phyloP scores from a whole-genome alignment of 1,140 invertebrate species.

The Plutomurus gul region DNA sequence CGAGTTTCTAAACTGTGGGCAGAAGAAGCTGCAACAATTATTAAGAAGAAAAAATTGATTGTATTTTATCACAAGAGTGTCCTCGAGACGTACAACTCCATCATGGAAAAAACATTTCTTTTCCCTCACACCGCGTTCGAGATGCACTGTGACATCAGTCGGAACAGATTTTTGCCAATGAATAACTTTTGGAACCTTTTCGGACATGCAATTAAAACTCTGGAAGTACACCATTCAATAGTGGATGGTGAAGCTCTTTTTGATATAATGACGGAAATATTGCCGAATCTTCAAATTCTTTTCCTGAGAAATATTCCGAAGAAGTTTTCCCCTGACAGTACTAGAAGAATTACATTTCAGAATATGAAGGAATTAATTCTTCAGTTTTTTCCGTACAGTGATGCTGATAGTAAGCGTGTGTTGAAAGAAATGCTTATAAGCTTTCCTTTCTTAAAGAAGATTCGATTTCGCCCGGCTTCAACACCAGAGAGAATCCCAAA shows the following conservation, averaged over 20 bases:
- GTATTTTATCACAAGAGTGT: neutral
- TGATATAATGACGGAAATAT: neutral
- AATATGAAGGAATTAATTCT: constrained; percentile 9
- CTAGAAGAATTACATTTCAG: neutral
- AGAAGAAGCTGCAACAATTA: neutral
- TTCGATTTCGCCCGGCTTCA: neutral
- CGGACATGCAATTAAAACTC: constrained; percentile 2
- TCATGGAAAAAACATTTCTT: neutral
- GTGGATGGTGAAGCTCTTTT: neutral
- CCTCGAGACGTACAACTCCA: neutral
- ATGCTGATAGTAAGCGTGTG: neutral
- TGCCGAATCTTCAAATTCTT: neutral
- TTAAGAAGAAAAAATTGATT: neutral
- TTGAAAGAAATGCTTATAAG: neutral
- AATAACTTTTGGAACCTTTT: constrained; percentile 8
- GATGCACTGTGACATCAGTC: constrained; percentile 3
- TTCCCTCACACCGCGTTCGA: constrained; percentile 33
- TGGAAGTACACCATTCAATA: constrained; percentile 17
- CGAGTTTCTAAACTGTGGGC: neutral
- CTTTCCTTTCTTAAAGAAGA: neutral
- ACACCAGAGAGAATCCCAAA: neutral
- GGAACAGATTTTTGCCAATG: neutral
- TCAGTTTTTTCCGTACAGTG: neutral
- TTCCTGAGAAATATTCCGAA: neutral
- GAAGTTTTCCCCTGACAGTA: neutral